Conservation (phyloP, 2,113 vertebrate species). For the Sinocyclocheilus rhinocerous region DNA sequence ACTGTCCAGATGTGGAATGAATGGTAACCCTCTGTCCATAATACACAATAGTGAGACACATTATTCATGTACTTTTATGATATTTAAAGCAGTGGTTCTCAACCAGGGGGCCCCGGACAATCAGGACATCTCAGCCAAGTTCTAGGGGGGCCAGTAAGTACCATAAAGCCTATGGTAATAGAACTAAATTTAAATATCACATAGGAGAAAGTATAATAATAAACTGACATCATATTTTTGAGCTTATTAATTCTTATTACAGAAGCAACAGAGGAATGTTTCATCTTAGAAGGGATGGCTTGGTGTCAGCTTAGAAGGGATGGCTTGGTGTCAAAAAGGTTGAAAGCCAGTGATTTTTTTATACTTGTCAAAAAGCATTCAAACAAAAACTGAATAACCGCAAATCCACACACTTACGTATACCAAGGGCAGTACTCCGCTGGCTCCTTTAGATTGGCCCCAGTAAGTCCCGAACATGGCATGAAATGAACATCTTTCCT, state of each 20-base stretch:
- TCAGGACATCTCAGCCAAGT: neutral
- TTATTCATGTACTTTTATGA: neutral
- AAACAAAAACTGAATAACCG: neutral
- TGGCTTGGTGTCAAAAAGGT: neutral
- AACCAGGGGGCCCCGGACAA: neutral
- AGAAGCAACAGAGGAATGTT: neutral
- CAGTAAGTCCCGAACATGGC: slow-evolving; percentile 90
- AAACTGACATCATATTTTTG: neutral
- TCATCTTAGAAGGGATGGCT: neutral
- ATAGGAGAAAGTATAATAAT: neutral
- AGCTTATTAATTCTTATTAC: neutral
- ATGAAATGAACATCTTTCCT: slow-evolving; percentile 93
- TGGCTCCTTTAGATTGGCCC: slow-evolving; percentile 88
- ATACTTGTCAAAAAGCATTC: neutral
- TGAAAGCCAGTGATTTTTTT: neutral
- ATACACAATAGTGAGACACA: slow-evolving; percentile 38
- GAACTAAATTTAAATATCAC: neutral
- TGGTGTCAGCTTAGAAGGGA: neutral
- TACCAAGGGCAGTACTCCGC: slow-evolving; percentile 87
- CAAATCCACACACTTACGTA: slow-evolving; percentile 76
- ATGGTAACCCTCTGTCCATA: slow-evolving; percentile 83
- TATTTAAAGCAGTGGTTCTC: neutral
- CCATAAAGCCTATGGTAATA: neutral
- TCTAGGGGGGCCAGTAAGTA: neutral
- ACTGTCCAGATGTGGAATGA: slow-evolving; percentile 92